Conservation (phyloP, 2,113 vertebrate genomes). For the Rhabdomys dilectus region DNA sequence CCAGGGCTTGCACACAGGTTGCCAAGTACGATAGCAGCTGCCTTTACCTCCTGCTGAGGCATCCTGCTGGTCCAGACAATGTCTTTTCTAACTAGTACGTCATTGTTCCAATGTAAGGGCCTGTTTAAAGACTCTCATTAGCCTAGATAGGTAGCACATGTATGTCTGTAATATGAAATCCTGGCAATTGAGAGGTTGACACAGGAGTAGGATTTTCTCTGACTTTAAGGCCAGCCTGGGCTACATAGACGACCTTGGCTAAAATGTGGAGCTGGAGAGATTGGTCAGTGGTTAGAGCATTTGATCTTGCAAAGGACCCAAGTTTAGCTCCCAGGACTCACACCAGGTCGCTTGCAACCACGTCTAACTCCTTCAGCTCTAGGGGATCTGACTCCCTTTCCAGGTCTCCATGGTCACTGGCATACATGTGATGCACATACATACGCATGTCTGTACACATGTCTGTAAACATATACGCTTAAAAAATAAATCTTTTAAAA, state of each 20-base stretch:
- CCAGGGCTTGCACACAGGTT: neutral
- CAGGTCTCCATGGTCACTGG: neutral
- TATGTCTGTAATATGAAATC: neutral
- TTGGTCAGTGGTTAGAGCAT: neutral
- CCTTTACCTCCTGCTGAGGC: neutral
- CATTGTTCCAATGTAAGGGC: neutral
- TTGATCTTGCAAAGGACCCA: neutral
- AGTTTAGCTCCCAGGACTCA: neutral
- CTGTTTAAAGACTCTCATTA: neutral
- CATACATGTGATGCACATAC: neutral
- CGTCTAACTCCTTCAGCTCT: neutral
- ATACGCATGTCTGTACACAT: neutral
- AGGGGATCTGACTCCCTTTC: neutral
- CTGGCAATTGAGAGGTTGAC: neutral
- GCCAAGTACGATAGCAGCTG: neutral
- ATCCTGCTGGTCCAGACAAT: neutral
- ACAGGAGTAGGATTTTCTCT: neutral
- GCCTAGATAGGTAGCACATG: neutral
- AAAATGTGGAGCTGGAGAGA: neutral
- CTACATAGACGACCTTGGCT: neutral
- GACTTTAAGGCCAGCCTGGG: neutral
- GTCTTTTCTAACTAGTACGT: conserved; percentile 6
- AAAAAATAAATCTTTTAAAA: neutral
- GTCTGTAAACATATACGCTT: neutral
- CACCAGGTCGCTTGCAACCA: neutral